These are phyloP conservation scores for Beris chalybata DNA, from an alignment of 2,888 invertebrate species.

Conservation along the genomic window DNA sequence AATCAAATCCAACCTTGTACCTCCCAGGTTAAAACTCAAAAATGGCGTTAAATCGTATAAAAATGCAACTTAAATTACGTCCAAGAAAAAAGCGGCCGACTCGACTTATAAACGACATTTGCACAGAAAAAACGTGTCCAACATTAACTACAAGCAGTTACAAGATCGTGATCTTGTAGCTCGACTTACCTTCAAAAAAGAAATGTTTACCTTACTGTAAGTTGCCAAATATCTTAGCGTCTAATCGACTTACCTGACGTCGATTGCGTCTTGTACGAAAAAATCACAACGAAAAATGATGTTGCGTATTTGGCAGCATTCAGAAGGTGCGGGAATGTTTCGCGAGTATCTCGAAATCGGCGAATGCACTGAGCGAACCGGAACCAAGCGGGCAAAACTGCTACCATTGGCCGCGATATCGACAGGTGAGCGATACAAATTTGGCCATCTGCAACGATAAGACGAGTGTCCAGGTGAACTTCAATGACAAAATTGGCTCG, in stretches of 20 bases:
- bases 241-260: slow-evolving; percentile 48
- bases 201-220: not conserved
- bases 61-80: not conserved
- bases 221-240: not conserved
- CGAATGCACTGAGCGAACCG: slow-evolving; percentile 83
- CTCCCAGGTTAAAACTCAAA: too few relatives aligned
- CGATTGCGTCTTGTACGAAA: slow-evolving; percentile 59
- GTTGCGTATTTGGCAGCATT: slow-evolving; percentile 91
- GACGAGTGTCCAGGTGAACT: not conserved
- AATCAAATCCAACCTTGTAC: too few relatives aligned
- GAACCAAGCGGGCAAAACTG: slow-evolving; percentile 81
- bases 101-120: not conserved
- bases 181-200: not conserved
- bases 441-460: slow-evolving; percentile 53
- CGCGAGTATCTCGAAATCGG: slow-evolving; percentile 77
- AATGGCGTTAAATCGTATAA: too few relatives aligned
- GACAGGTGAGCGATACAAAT: slow-evolving; percentile 59
- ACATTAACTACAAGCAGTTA: not conserved
- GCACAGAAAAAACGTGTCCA: too few relatives aligned
- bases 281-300: slow-evolving; percentile 81
- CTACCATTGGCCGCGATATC: slow-evolving; percentile 65
- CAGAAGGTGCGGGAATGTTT: slow-evolving; percentile 78
- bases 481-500: not conserved
- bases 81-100: not conserved
- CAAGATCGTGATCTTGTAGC: too few relatives aligned